Conservation (phyloP, 2,113 vertebrate genomes). For the Hippopotamus amphibius region DNA sequence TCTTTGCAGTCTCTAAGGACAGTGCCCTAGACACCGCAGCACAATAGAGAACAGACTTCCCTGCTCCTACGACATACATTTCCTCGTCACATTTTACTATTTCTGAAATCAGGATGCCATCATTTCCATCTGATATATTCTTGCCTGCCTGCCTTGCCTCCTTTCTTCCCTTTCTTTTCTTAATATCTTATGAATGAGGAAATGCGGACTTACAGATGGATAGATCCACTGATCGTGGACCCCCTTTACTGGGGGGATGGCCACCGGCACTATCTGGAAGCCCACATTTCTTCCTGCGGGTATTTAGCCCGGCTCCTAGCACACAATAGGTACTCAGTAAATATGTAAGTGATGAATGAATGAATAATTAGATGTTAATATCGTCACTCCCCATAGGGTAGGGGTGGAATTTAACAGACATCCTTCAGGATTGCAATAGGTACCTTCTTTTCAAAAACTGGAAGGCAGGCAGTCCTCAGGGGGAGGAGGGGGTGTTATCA, state of each 20-base stretch:
- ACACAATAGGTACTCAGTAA: constrained; percentile 27
- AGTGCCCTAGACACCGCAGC: neutral
- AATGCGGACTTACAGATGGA: neutral
- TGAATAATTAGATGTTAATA: neutral
- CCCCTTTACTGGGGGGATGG: neutral
- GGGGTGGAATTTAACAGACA: neutral
- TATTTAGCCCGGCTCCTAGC: neutral
- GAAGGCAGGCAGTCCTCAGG: neutral
- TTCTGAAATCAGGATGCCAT: neutral
- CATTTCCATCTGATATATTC: neutral
- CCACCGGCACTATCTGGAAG: neutral
- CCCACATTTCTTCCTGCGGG: neutral
- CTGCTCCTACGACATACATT: neutral
- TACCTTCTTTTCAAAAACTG: neutral
- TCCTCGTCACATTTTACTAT: neutral
- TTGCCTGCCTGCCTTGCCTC: neutral
- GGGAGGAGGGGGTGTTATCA: neutral
- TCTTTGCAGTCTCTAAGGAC: neutral
- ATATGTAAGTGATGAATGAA: neutral
- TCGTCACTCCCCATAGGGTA: neutral
- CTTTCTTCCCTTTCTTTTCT: neutral
- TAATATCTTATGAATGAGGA: neutral
- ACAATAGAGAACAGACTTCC: neutral
- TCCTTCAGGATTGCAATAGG: neutral
- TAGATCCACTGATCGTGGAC: neutral